Conservation (phyloP, 2,888 invertebrate species). For the Drosophila lutescens region DNA sequence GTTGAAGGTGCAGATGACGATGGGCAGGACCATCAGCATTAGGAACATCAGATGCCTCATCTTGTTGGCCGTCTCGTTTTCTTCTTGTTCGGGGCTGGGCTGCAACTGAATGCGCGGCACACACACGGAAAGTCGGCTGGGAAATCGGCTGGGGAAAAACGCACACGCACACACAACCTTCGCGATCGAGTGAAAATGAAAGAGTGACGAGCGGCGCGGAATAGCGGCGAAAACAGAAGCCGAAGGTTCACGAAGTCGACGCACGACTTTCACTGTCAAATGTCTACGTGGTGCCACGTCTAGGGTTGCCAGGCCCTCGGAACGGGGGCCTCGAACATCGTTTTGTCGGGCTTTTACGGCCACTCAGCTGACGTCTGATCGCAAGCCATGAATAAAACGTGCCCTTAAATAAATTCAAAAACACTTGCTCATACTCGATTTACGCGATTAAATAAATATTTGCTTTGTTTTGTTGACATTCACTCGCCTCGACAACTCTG, state of each 20-base stretch:
- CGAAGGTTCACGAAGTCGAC: slow-evolving; percentile 57
- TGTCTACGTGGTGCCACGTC: slow-evolving; percentile 72
- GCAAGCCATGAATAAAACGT: slow-evolving; percentile 27
- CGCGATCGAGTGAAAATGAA: slow-evolving; percentile 51
- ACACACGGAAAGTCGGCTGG: slow-evolving; percentile 33
- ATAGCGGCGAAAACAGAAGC: slow-evolving; percentile 36
- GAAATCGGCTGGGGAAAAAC: slow-evolving; percentile 20
- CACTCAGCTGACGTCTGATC: too few relatives aligned
- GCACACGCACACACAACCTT: slow-evolving; percentile 42
- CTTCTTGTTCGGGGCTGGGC: not conserved
- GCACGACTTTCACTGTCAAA: slow-evolving; percentile 71
- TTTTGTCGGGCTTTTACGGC: not conserved
- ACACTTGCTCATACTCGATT: too few relatives aligned
- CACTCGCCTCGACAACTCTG: not conserved
- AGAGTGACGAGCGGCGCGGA: slow-evolving; percentile 49
- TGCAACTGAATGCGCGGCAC: slow-evolving; percentile 20
- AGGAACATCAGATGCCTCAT: slow-evolving; percentile 90
- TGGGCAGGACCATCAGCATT: slow-evolving; percentile 88
- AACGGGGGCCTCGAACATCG: not conserved
- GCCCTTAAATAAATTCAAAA: not conserved
- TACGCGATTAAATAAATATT: not conserved
- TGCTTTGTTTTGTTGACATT: not conserved
- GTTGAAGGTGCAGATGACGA: slow-evolving; percentile 89
- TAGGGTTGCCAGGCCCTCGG: slow-evolving; percentile 47
- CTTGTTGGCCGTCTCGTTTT: slow-evolving; percentile 34